Conservation (phyloP, 2,113 vertebrate genomes). For the Apeltes quadracus region DNA sequence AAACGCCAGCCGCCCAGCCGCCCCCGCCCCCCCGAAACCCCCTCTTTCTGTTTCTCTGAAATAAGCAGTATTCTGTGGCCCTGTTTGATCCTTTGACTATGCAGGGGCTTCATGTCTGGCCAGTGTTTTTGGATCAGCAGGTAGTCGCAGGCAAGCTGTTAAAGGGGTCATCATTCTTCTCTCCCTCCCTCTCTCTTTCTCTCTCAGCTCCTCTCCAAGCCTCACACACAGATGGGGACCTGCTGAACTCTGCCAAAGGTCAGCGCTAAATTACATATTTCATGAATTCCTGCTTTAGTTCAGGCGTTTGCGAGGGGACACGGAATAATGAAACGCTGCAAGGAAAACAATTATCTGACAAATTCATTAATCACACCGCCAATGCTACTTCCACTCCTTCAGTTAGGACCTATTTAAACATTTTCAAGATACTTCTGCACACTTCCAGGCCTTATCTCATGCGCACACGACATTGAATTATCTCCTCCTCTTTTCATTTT, state of each 20-base stretch:
- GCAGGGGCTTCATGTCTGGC: slow-evolving; percentile 90
- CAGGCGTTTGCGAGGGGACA: slow-evolving; percentile 48
- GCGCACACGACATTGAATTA: slow-evolving; percentile 46
- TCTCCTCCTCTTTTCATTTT: slow-evolving; percentile 6
- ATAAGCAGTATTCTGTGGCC: slow-evolving; percentile 85
- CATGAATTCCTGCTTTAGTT: slow-evolving; percentile 74
- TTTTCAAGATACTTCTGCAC: slow-evolving; percentile 23
- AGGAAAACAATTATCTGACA: slow-evolving; percentile 58
- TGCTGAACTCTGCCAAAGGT: slow-evolving; percentile 93
- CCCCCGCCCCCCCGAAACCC: slow-evolving; percentile 17
- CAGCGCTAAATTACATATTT: slow-evolving; percentile 84
- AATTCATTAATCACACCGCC: slow-evolving; percentile 55
- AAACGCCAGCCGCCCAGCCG: slow-evolving; percentile 31
- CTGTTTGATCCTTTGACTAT: slow-evolving; percentile 92
- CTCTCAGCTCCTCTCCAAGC: slow-evolving; percentile 78
- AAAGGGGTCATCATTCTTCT: slow-evolving; percentile 90
- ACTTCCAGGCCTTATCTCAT: slow-evolving; percentile 43
- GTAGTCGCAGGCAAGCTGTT: slow-evolving; percentile 91
- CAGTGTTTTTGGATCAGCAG: slow-evolving; percentile 98
- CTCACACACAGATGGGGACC: slow-evolving; percentile 94
- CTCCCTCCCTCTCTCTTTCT: slow-evolving; percentile 61
- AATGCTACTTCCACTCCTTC: slow-evolving; percentile 14
- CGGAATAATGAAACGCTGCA: slow-evolving; percentile 57
- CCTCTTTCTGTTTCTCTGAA: slow-evolving; percentile 84
- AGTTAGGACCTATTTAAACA: not conserved